Base-by-base conservation (phyloP, 2,888 invertebrate genomes). In the Taphrorychus bicolor region DNA sequence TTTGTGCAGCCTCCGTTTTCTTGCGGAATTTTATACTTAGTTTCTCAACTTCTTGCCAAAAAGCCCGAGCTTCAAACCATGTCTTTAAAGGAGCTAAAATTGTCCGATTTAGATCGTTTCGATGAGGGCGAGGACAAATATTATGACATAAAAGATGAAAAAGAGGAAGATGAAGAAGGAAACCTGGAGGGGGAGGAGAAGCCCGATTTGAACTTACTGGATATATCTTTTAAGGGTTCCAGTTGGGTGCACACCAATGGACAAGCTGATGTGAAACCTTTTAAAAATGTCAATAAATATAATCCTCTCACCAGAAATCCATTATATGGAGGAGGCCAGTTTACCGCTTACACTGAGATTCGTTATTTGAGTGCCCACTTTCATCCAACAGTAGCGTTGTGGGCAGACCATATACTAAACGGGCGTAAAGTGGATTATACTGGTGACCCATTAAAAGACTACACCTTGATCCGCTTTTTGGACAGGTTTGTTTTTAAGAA, bases 401-500 rank as follows among this genome's bases (percentile, higher is more conserved):
- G 97, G 83, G 95, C 97, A 0, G 86, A 88, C 51, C 91, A 89
- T 72, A 83, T 98, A 3, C 78, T 94, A 0, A 84, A 89, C 70
- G 89, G 88, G 21, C 86, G 91, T 83, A 82, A 86, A 59, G 90
- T 97, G 59, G 87, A 88, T 32, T 98, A 98, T 82, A 88, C 89
- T 65, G 98, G 98, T 0, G 97, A 99, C 82, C 97, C 98, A 0
- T 83, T 99, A 2, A 89, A 93, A 75, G 98, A 99, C 82, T 96
- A 98, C 80, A 91, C 93, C 0, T 84, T 95, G 32, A 91, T 95
- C 54, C 86, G 94, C 54, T 99, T 99, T 82, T 84, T 99, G 51
- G 98, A 99, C 77, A 87, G 98, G 48, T 70, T 98, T 81, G 95
- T 95, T 7, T 98, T 95, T 81, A 94, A 96, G 79, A 99, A 99